Evolutionary conservation across 1,140 invertebrate genomes (phyloP).

Genomic region (Zophobas atratus): DNA sequence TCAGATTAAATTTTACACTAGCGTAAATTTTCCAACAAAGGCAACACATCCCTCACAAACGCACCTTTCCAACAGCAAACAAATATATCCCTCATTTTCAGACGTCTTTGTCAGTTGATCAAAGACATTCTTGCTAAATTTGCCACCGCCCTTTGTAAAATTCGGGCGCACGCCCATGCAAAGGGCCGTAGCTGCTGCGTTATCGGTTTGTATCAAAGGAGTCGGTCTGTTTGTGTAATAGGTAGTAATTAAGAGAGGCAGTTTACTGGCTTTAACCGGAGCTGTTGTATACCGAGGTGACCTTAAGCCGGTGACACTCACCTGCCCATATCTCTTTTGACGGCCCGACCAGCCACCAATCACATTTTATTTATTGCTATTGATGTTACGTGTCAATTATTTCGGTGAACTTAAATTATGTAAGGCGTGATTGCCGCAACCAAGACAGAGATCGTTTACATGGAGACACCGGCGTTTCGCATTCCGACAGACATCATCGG

Average conservation of each 20-base stretch:
- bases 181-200: conserved; percentile 31
- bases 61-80: too few relatives aligned
- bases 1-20: too few relatives aligned
- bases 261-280: conserved; percentile 50
- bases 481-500: background rate
- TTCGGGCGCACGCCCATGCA: conserved; percentile 3
- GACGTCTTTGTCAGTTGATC: too few relatives aligned
- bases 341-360: conserved; percentile 52
- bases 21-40: too few relatives aligned
- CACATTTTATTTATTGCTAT: conserved; percentile 58
- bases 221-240: conserved; percentile 56
- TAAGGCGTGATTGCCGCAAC: conserved; percentile 1
- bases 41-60: too few relatives aligned
- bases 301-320: conserved; percentile 47
- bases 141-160: background rate
- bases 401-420: conserved; percentile 50
- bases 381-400: conserved; percentile 57
- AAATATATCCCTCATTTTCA: too few relatives aligned
- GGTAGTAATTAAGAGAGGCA: conserved; percentile 56
- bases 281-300: background rate
- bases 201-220: conserved; percentile 55
- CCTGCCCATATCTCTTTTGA: conserved; percentile 51
- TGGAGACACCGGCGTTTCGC: conserved; percentile 1
- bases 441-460: background rate
- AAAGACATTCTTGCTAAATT: background rate